Evolutionary conservation across 37 sponge, comb jelly and placozoan genomes (phyloP), one percentile per base, ranked within the genome.

Genomic region (Mnemiopsis leidyi): DNA sequence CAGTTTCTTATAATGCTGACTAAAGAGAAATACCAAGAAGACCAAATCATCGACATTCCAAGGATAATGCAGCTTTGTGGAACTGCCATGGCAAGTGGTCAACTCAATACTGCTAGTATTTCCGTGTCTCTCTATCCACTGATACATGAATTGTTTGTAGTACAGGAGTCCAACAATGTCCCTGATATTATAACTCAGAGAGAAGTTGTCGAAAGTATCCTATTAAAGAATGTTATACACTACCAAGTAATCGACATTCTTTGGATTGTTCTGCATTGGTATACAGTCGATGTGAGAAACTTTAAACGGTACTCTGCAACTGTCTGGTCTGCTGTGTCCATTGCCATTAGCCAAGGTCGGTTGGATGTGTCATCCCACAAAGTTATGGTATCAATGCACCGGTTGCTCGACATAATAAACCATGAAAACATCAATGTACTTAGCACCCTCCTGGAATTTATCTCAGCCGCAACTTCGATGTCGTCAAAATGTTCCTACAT

Each of bases 61-160:
- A 18, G 90, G 61, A 85, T 85, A 9, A 85, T 85, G 90, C 90
- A 85, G 26, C 90, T 85, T 0, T 85, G 90, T 40, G 90, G 90
- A 2, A 85, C 90, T 85, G 90, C 90, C 90, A 85, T 85, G 90
- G 90, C 90, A 38, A 85, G 90, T 85, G 90, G 90, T 13, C 90
- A 85, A 26, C 90, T 85, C 61, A 40, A 85, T 21, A 85, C 90
- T 23, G 90, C 90, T 28, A 85, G 90, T 40, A 85, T 85, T 25
- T 85, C 90, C 26, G 90, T 85, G 9, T 85, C 90, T 13, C 48
- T 85, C 0, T 85, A 85, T 61, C 90, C 90, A 0, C 90, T 85
- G 23, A 85, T 85, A 9, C 90, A 85, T 61, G 90, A 85, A 61
- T 28, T 85, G 48, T 85, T 85, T 28, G 40, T 40, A 23, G 48